phyloP scores from a whole-genome alignment of 2,797 vertebrate genomes.

The Myotis daubentonii region DNA sequence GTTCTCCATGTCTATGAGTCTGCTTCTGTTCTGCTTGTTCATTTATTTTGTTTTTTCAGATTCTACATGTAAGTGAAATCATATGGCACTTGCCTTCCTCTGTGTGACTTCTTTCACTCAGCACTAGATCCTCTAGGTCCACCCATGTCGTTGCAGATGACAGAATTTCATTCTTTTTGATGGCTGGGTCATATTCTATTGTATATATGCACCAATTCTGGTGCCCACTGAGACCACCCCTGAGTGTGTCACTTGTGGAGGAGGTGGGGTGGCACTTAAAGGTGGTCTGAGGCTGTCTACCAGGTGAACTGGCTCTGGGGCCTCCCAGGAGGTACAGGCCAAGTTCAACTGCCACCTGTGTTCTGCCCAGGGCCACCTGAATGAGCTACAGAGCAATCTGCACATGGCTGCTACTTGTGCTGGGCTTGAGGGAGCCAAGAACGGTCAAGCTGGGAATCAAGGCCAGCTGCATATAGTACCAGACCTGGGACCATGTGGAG shows the following conservation, averaged over 20 bases:
- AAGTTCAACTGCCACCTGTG: not conserved
- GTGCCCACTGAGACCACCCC: not conserved
- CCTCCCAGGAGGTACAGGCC: not conserved
- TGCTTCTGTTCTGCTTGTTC: not conserved
- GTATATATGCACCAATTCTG: not conserved
- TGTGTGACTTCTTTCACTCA: not conserved
- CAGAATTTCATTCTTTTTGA: not conserved
- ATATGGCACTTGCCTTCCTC: not conserved
- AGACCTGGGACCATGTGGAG: no score
- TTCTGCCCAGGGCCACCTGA: not conserved
- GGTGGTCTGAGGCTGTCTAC: not conserved
- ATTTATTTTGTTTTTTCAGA: not conserved
- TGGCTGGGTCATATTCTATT: not conserved
- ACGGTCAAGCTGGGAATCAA: not conserved
- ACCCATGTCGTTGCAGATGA: not conserved
- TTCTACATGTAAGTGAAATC: not conserved
- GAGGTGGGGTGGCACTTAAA: not conserved
- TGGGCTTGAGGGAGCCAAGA: not conserved
- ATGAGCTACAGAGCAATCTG: not conserved
- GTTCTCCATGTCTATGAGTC: not conserved
- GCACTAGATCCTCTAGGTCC: not conserved
- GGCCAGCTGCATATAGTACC: no score
- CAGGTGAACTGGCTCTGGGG: not conserved
- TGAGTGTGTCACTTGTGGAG: not conserved
- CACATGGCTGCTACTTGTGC: not conserved